Base-by-base conservation (phyloP, 2,113 vertebrate genomes). In the Alethe diademata region DNA sequence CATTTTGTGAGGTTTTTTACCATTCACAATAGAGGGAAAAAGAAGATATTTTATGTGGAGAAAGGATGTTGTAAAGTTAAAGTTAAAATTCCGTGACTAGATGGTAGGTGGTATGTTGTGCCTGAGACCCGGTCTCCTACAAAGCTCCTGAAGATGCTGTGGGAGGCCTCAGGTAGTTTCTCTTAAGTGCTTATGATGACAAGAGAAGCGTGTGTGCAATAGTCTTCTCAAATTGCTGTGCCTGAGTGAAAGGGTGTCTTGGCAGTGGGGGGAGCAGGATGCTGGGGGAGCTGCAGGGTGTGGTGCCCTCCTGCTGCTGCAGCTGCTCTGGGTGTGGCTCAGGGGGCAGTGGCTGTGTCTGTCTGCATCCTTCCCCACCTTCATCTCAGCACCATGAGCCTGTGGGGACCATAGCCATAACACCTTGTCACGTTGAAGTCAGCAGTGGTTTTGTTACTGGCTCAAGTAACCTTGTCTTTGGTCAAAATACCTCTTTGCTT, bases 391-490 rank as follows among this genome's bases (percentile, higher is more conserved):
- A 6, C 31, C 2, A 0, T 3, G 36, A n/a, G 23, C 14, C 72
- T 47, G 11, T 1, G 0, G 29, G 57, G 10, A 50, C 22, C 12
- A 1, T 0, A n/a, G n/a, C 18, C 14, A 0, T 36, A 29, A 8
- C 33, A 12, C 17, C 23, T 35, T 7, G 8, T 43, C 18, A 8
- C 2, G 0, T 1, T 50, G 33, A 65, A 76, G 48, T 74, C 75
- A 51, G 14, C 1, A 6, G 33, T 4, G 4, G 29, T 72, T 88
- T 54, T 86, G 23, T 65, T 86, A 42, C 54, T 70, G 60, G 33
- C 26, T 90, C n/a, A 17, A 42, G 31, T 29, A 51, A 29, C 26
- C 9, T 53, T 62, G 29, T 26, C n/a, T 69, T 72, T 1, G 1
- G 19, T 78, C 35, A 66, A 53, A 83, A 62, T 19, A 19, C 8